Evolutionary conservation across 2,888 invertebrate species (phyloP).

Genomic region (Pterostichus madidus): DNA sequence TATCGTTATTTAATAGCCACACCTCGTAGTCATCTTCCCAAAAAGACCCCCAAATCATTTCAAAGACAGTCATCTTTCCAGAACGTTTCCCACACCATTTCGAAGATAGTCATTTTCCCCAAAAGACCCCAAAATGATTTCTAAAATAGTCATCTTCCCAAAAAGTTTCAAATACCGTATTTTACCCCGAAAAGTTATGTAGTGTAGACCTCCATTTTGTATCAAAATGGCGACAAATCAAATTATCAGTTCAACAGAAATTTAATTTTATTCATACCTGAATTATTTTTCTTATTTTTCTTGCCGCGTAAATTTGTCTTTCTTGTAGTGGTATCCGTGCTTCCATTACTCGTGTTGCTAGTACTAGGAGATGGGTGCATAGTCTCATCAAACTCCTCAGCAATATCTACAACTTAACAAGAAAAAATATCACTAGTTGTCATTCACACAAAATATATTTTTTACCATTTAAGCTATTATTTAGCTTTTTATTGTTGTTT

Average conservation of each 20-base stretch:
- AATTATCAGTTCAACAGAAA: too few species aligned
- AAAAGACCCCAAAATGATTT: too few species aligned
- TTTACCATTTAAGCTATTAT: slow-evolving; percentile 55
- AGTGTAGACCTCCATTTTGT: too few species aligned
- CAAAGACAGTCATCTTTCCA: too few species aligned
- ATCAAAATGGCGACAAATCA: too few species aligned
- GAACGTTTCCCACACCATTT: too few species aligned
- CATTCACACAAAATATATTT: slow-evolving; percentile 15
- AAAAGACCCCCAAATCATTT: too few species aligned
- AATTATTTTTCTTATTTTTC: slow-evolving; percentile 52
- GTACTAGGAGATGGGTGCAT: slow-evolving; percentile 16
- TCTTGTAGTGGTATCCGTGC: neutral
- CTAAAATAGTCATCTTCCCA: too few species aligned
- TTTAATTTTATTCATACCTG: neutral
- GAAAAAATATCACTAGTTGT: neutral
- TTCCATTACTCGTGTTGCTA: slow-evolving; percentile 38
- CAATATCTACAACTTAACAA: neutral
- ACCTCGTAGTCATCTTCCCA: too few species aligned
- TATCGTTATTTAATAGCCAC: too few species aligned
- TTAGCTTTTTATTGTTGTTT: slow-evolving; percentile 61
- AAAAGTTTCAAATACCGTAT: neutral
- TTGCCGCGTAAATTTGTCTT: neutral
- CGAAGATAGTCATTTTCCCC: too few species aligned
- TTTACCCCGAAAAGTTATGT: too few species aligned
- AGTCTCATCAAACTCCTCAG: neutral